Percentiles rank a stretch among this genome's conserved stretches.
These are phyloP conservation scores for Alloplasta piceator DNA, from an alignment of 2,888 invertebrate species.

Conservation along the genomic window DNA sequence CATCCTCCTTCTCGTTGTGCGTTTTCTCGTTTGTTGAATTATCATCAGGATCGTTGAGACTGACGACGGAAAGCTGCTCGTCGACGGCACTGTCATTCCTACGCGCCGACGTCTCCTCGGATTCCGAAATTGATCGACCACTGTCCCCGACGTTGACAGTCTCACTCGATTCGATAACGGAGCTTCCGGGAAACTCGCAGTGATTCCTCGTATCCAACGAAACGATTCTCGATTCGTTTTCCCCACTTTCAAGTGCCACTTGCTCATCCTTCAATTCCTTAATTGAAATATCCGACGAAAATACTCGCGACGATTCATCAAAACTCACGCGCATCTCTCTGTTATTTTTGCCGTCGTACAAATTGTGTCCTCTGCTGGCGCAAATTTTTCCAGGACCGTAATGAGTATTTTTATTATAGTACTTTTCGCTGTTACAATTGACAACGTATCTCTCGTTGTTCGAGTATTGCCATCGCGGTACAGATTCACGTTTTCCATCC, in stretches of 20 bases:
- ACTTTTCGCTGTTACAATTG: slow-evolving; percentile 46
- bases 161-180: background rate
- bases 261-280: background rate
- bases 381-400: slow-evolving; percentile 37
- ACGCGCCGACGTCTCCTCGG: background rate
- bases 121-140: background rate
- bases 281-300: background rate
- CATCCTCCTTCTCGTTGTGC: no score
- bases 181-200: background rate
- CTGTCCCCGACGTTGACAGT: background rate
- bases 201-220: background rate
- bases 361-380: slow-evolving; percentile 23
- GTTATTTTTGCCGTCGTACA: background rate
- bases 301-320: background rate
- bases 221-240: background rate
- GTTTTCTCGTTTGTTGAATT: no score
- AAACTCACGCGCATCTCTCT: slow-evolving; percentile 7
- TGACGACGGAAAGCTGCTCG: no score
- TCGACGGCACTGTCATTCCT: no score
- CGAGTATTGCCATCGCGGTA: background rate
- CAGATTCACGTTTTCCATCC: slow-evolving; percentile 3
- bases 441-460: slow-evolving; percentile 2
- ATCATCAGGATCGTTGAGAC: no score
- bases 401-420: slow-evolving; percentile 57
- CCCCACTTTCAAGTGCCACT: background rate